phyloP scores from a whole-genome alignment of 2,113 vertebrate species.

The Istiophorus platypterus region DNA sequence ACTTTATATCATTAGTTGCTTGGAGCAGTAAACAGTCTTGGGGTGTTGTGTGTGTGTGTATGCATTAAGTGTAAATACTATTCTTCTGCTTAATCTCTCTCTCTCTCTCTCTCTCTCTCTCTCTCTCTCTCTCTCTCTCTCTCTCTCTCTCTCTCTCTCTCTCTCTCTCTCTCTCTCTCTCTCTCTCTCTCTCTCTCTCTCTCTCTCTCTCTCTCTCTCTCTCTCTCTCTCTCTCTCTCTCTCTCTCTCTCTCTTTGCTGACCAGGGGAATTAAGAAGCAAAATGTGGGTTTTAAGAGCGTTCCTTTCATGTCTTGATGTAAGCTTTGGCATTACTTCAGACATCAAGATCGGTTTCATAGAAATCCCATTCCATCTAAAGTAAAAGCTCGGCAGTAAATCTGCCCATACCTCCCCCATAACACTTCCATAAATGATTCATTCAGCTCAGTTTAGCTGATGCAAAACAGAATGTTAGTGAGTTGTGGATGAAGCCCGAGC shows the following conservation, averaged over 20 bases:
- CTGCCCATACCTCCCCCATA: slow-evolving; percentile 79
- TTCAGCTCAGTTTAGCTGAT: slow-evolving; percentile 85
- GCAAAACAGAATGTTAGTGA: slow-evolving; percentile 84
- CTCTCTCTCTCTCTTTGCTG: slow-evolving; percentile 69
- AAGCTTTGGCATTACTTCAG: slow-evolving; percentile 83
- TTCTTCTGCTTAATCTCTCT: slow-evolving; percentile 34
- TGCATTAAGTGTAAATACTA: slow-evolving; percentile 58
- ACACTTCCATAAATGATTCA: slow-evolving; percentile 86
- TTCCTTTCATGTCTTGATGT: slow-evolving; percentile 81
- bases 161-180: slow-evolving; percentile 62
- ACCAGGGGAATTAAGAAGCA: slow-evolving; percentile 80
- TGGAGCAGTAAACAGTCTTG: slow-evolving; percentile 29
- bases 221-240: slow-evolving; percentile 19
- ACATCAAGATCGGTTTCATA: slow-evolving; percentile 81
- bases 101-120: slow-evolving; percentile 54
- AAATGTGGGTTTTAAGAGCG: slow-evolving; percentile 78
- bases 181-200: slow-evolving; percentile 15
- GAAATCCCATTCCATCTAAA: slow-evolving; percentile 83
- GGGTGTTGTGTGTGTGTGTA: background rate
- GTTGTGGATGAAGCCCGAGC: slow-evolving; percentile 69
- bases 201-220: slow-evolving; percentile 11
- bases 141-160: slow-evolving; percentile 61
- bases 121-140: slow-evolving; percentile 57
- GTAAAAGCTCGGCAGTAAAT: slow-evolving; percentile 84
- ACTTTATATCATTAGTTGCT: slow-evolving; percentile 33